Base-by-base conservation (phyloP, 2,113 vertebrate species). In the Melozone crissalis region DNA sequence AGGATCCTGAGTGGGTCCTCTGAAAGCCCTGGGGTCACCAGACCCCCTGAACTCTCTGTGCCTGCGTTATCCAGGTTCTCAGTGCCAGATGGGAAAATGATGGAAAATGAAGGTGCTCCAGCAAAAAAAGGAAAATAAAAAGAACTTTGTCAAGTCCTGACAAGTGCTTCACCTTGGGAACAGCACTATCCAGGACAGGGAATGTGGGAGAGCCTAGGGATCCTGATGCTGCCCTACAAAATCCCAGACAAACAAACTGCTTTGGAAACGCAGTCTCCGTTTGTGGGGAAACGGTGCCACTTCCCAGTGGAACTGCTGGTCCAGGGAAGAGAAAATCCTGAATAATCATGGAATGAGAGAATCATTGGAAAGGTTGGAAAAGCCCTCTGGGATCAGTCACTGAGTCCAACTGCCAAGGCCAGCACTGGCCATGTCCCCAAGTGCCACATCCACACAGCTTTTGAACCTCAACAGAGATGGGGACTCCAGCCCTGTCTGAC, bases 41-140 rank as follows among this genome's bases (percentile, higher is more conserved):
- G 15, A 5, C 4, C 15, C 22, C 13, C 46, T 6, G 26, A 88
- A 47, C 51, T 27, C 43, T 62, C n/a, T 0, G 0, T 26, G n/a
- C 14, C 8, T n/a, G 21, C 1, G 9, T 62, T 28, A 57, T 19
- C n/a, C 49, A 17, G 61, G n/a, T 58, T 35, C n/a, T 68, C 13
- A 46, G 26, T 27, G 30, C 41, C 57, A 33, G 44, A 20, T 74
- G 85, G 76, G 27, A 59, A 80, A 84, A 35, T n/a, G 11, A 28
- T 3, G 37, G 69, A 31, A 67, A 89, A 86, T 8, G 1, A 84
- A 90, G 39, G 16, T 59, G 57, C 22, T 39, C 46, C 51, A 81
- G 77, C 35, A 72, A 55, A 55, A 49, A 78, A 87, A 24, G 6
- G 39, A 55, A 71, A 67, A 39, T 26, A 15, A 83, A 35, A 28